phyloP scores from a whole-genome alignment of 92 coral and sea anemone genomes.

The Siderastrea radians region DNA sequence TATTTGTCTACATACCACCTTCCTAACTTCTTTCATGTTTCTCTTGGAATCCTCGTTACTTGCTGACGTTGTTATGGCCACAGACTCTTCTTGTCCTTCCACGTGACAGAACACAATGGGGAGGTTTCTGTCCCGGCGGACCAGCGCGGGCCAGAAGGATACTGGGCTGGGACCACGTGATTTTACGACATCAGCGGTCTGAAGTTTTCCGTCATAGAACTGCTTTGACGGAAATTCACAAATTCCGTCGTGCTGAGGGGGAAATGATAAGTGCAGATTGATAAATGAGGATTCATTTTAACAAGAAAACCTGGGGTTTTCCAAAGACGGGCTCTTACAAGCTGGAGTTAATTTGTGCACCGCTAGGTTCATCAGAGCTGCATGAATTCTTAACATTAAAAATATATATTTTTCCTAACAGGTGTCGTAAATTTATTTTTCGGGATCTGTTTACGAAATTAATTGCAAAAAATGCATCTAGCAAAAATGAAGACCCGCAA shows the following conservation, averaged over 20 bases:
- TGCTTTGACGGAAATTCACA: constrained; percentile 80
- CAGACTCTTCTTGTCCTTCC: constrained; percentile 77
- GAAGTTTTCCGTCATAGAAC: constrained; percentile 68
- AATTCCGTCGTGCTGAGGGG: constrained; percentile 70
- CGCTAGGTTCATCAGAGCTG: too few relatives aligned
- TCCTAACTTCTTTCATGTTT: constrained; percentile 75
- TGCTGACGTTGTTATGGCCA: constrained; percentile 60
- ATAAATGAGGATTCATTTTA: background rate
- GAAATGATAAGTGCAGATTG: background rate
- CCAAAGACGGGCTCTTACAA: too few relatives aligned
- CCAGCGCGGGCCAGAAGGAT: constrained; percentile 76
- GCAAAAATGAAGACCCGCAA: too few relatives aligned
- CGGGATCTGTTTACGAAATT: too few relatives aligned
- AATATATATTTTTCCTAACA: too few relatives aligned
- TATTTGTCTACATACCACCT: constrained; percentile 58
- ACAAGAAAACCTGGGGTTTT: too few relatives aligned
- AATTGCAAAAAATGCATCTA: too few relatives aligned
- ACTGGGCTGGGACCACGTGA: constrained; percentile 64
- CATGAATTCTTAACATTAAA: too few relatives aligned
- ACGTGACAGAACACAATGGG: constrained; percentile 85
- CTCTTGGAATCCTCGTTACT: constrained; percentile 86
- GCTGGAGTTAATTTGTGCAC: too few relatives aligned
- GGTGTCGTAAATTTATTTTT: too few relatives aligned
- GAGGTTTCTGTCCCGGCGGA: constrained; percentile 26
- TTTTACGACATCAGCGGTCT: constrained; percentile 66